A percentile compares a stretch with the other conserved stretches of the same genome.
These are phyloP conservation scores for Deroptyus accipitrinus DNA, from an alignment of 2,113 vertebrate species.

Conservation along the genomic window DNA sequence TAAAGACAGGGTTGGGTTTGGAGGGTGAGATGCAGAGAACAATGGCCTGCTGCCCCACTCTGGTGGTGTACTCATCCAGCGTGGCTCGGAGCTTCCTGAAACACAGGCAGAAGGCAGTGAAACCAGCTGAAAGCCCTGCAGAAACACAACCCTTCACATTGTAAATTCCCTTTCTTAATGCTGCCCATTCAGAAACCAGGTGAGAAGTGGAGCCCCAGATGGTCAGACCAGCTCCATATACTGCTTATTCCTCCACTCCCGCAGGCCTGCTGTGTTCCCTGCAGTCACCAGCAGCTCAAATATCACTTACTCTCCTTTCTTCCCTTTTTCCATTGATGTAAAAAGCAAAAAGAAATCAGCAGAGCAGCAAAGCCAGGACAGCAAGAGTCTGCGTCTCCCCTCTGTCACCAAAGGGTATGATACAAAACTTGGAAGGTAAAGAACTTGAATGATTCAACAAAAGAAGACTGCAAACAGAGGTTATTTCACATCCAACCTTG, in stretches of 20 bases:
- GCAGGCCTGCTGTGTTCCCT: neutral
- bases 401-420: neutral
- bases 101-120: neutral
- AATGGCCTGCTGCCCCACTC: constrained; percentile 97
- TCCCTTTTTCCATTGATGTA: neutral
- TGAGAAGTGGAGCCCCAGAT: neutral
- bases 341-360: neutral
- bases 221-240: neutral
- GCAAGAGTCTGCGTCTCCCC: rapidly evolving
- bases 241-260: neutral
- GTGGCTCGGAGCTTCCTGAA: constrained; percentile 93
- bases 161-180: neutral
- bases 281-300: neutral
- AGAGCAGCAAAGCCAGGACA: neutral
- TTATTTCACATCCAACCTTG: neutral
- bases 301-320: neutral
- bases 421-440: neutral
- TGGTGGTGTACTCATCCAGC: constrained; percentile 94
- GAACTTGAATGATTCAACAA: neutral
- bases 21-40: constrained; percentile 97
- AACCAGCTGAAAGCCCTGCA: neutral
- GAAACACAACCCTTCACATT: neutral
- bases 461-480: too few species aligned
- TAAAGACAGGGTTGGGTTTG: constrained; percentile 96
- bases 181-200: neutral